phyloP scores from a whole-genome alignment of 1,140 invertebrate species.

The Plectrocnemia conspersa region DNA sequence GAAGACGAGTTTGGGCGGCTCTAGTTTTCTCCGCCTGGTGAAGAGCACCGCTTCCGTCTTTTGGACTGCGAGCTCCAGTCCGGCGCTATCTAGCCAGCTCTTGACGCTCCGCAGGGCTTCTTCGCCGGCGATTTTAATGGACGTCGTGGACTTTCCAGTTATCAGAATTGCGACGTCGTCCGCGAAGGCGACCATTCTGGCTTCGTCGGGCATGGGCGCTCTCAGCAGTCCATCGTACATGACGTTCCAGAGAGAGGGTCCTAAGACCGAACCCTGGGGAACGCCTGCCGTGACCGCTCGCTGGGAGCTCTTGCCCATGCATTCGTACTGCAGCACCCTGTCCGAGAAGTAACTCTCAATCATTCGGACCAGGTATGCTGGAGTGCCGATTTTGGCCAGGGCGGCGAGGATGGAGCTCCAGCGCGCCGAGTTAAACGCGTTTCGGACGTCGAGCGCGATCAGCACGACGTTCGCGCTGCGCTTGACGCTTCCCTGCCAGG shows the following conservation, averaged over 20 bases:
- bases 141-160: too few species aligned
- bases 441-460: slow-evolving; percentile 24
- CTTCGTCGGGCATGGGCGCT: slow-evolving; percentile 28
- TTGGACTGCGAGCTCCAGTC: too few species aligned
- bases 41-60: too few species aligned
- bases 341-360: slow-evolving; percentile 25
- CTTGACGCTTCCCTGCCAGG: too few species aligned
- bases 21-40: too few species aligned
- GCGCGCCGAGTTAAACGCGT: slow-evolving; percentile 29
- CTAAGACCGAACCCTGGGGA: slow-evolving; percentile 1
- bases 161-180: neutral
- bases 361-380: slow-evolving; percentile 16
- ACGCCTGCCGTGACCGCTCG: too few species aligned
- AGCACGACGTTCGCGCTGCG: too few species aligned
- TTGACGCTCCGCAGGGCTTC: too few species aligned
- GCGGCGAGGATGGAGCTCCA: slow-evolving; percentile 27
- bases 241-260: slow-evolving; percentile 15
- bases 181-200: neutral
- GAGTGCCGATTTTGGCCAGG: slow-evolving; percentile 4
- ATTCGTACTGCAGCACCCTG: slow-evolving; percentile 17
- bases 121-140: too few species aligned
- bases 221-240: slow-evolving; percentile 38
- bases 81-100: too few species aligned
- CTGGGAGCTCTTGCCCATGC: too few species aligned
- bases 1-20: too few species aligned